Percentiles rank a stretch among this genome's conserved stretches.
Conservation (phyloP, 2,888 invertebrate genomes). For the Chouioia cunea region DNA sequence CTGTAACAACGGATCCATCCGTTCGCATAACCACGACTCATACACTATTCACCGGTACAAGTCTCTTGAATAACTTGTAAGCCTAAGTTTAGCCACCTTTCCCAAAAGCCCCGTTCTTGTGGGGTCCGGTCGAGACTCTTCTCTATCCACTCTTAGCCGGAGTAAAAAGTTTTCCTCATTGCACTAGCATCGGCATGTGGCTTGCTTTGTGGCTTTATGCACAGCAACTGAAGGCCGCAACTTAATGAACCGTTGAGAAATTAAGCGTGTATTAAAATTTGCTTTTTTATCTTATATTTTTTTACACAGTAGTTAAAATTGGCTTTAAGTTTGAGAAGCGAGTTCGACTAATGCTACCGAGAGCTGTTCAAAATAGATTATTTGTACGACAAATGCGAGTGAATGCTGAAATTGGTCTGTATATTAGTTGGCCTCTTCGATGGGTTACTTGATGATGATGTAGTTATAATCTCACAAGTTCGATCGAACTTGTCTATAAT, state of each 20-base stretch:
- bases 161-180: conserved; percentile 29
- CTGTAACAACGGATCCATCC: no score
- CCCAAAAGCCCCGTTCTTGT: background rate
- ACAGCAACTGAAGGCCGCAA: conserved; percentile 4
- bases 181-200: background rate
- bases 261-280: background rate
- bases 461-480: no score
- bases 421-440: no score
- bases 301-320: background rate
- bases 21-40: background rate
- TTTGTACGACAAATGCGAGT: no score
- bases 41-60: background rate
- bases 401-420: no score
- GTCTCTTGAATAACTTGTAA: conserved; percentile 4
- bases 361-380: no score
- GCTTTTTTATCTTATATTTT: background rate
- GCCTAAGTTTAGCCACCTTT: background rate
- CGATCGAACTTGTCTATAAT: no score
- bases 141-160: background rate
- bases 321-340: background rate
- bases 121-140: background rate
- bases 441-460: no score
- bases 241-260: conserved; percentile 25
- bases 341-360: background rate
- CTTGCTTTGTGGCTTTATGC: no score